These are phyloP conservation scores for Halocaridina rubra DNA, from an alignment of 2,888 invertebrate genomes.

Conservation along the genomic window DNA sequence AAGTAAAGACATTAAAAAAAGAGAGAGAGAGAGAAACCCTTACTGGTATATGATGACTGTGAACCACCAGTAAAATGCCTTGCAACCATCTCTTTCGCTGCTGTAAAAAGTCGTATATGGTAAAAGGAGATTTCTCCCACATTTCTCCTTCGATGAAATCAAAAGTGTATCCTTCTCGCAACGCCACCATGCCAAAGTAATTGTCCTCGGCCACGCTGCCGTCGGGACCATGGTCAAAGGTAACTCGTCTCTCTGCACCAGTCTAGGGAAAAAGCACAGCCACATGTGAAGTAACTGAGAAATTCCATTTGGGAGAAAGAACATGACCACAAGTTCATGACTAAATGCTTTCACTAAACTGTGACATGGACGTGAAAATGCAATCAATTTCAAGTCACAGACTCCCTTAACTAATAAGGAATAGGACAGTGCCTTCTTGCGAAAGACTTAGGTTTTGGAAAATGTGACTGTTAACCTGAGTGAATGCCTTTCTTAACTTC, in stretches of 20 bases:
- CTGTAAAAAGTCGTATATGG: slow-evolving; percentile 93
- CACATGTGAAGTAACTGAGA: too few relatives aligned
- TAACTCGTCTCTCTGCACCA: slow-evolving; percentile 88
- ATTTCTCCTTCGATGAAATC: slow-evolving; percentile 98
- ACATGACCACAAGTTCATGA: background rate
- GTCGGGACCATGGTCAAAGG: slow-evolving; percentile 95
- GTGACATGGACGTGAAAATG: background rate
- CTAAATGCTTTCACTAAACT: background rate
- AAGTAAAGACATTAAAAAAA: too few relatives aligned
- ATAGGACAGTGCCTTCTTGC: too few relatives aligned
- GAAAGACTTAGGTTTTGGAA: too few relatives aligned
- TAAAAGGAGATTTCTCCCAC: slow-evolving; percentile 98
- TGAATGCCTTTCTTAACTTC: too few relatives aligned
- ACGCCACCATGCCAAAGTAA: slow-evolving; percentile 96
- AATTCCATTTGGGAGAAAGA: too few relatives aligned
- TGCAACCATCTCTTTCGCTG: slow-evolving; percentile 94
- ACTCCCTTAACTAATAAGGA: too few relatives aligned
- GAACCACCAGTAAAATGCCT: slow-evolving; percentile 88
- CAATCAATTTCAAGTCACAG: too few relatives aligned
- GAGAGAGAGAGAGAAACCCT: too few relatives aligned
- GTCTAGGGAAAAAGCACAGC: too few relatives aligned
- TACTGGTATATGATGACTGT: slow-evolving; percentile 79
- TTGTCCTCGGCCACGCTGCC: slow-evolving; percentile 99
- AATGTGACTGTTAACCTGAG: too few relatives aligned
- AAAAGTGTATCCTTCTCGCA: slow-evolving; percentile 88